Evolutionary conservation across 2,113 vertebrate species (phyloP).

Genomic region (Charadrius vociferus): DNA sequence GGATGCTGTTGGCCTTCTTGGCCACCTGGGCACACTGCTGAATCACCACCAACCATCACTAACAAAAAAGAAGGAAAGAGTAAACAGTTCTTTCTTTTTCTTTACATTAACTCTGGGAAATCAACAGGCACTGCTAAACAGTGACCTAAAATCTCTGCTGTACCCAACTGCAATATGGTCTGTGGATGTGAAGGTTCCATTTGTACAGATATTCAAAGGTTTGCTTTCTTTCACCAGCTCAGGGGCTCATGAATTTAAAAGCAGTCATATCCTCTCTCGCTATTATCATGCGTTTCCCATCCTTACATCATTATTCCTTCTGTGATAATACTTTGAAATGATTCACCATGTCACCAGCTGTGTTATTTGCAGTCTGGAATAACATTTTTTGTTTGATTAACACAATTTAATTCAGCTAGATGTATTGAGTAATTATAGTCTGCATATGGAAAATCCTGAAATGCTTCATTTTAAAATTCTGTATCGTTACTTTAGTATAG

Average conservation of each 20-base stretch:
- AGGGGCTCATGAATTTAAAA: background rate
- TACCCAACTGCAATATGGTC: background rate
- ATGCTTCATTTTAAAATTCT: background rate
- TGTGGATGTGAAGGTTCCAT: accelerated
- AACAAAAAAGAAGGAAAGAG: background rate
- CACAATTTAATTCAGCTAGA: background rate
- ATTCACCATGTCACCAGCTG: background rate
- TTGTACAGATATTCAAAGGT: background rate
- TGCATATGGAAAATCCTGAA: background rate
- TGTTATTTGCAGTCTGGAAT: background rate
- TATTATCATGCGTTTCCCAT: background rate
- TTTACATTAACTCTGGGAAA: background rate
- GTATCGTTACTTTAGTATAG: background rate
- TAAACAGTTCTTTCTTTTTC: background rate
- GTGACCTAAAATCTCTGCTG: background rate
- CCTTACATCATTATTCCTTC: background rate
- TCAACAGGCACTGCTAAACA: background rate
- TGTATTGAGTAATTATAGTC: background rate
- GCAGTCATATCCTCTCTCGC: background rate
- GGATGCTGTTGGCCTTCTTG: too few species aligned
- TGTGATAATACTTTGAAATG: background rate
- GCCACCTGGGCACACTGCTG: too few species aligned
- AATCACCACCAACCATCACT: background rate
- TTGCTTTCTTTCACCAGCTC: background rate
- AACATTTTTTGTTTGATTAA: background rate